Evolutionary conservation across 2,113 vertebrate species (phyloP).

Genomic region (Ursus arctos): DNA sequence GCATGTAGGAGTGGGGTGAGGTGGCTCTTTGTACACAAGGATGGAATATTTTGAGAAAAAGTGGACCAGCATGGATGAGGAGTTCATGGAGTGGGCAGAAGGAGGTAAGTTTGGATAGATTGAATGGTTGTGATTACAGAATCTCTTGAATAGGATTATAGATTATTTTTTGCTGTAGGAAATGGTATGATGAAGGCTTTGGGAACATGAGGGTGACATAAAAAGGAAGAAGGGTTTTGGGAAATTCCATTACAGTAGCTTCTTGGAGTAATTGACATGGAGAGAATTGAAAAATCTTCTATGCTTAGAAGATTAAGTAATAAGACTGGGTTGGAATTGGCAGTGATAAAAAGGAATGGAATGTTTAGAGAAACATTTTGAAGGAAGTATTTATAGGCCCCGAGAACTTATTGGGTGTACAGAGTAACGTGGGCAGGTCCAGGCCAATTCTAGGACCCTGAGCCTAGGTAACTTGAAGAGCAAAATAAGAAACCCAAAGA

Average conservation of each 20-base stretch:
- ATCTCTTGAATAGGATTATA: neutral
- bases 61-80: neutral
- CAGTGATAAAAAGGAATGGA: slow-evolving; percentile 63
- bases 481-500: slow-evolving; percentile 27
- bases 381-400: slow-evolving; percentile 52
- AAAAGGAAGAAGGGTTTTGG: slow-evolving; percentile 3
- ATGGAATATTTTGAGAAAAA: neutral
- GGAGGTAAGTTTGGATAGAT: neutral
- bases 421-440: neutral
- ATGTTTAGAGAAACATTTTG: slow-evolving; percentile 53
- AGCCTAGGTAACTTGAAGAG: slow-evolving; percentile 27
- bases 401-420: neutral
- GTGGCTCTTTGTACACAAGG: neutral
- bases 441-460: neutral
- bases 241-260: slow-evolving; percentile 46
- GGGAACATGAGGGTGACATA: neutral
- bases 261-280: slow-evolving; percentile 32
- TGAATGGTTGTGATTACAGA: neutral
- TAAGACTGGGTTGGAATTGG: neutral
- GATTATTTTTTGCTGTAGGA: neutral
- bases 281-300: slow-evolving; percentile 30
- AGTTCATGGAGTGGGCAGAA: neutral
- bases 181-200: slow-evolving; percentile 26
- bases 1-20: too few species aligned
- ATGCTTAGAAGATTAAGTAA: slow-evolving; percentile 59